Evolutionary conservation across 2,113 vertebrate species (phyloP).

Genomic region (Ictalurus furcatus): DNA sequence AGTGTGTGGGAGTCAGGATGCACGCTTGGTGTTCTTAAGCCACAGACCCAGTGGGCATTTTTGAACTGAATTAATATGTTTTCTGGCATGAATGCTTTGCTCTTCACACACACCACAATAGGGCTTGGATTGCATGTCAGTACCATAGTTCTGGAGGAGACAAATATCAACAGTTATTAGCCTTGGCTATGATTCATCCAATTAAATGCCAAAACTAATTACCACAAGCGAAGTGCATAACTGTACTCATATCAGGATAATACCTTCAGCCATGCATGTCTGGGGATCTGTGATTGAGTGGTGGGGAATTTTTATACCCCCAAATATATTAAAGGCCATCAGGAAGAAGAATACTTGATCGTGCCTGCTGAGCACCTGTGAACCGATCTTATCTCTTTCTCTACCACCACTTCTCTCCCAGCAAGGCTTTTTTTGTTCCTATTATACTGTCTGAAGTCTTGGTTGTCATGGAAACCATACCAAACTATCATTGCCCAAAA

Average conservation of each 20-base stretch:
- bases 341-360: conserved; percentile 26
- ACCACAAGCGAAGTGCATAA: not conserved
- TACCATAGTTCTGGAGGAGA: conserved; percentile 32
- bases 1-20: not conserved
- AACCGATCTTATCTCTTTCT: conserved; percentile 36
- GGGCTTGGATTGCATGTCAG: conserved; percentile 13
- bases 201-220: conserved; percentile 41
- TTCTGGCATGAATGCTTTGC: not conserved
- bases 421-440: not conserved
- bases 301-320: conserved; percentile 22
- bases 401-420: conserved; percentile 14
- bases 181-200: conserved; percentile 33
- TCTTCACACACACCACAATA: conserved; percentile 21
- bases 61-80: not conserved
- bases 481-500: conserved; percentile 46
- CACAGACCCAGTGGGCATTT: not conserved
- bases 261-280: conserved; percentile 15
- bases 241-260: conserved; percentile 35
- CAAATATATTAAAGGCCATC: conserved; percentile 30
- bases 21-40: not conserved
- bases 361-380: conserved; percentile 29
- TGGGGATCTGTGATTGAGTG: conserved; percentile 23
- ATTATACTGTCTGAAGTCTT: conserved; percentile 28
- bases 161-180: conserved; percentile 40
- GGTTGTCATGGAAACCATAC: conserved; percentile 51